Conservation (phyloP, 2,888 invertebrate genomes). For the Caenorhabditis sp. region DNA sequence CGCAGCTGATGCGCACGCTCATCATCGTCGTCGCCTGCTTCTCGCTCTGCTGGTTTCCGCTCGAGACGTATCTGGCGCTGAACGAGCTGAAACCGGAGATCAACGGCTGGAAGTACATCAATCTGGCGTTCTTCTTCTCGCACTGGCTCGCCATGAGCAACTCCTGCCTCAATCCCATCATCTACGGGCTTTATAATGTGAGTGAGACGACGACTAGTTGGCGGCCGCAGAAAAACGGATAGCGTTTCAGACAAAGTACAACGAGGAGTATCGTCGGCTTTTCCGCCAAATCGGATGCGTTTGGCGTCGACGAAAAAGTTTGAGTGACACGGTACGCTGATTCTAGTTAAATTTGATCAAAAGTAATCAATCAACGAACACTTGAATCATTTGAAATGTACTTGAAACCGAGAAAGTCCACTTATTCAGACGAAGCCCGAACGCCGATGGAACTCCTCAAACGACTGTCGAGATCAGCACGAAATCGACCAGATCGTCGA, state of each 20-base stretch:
- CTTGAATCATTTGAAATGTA: not conserved
- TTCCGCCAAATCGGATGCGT: conserved; percentile 31
- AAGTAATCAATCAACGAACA: too few relatives aligned
- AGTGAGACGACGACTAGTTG: conserved; percentile 80
- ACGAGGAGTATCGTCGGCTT: conserved; percentile 47
- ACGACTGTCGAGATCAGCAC: conserved; percentile 40
- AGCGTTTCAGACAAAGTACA: conserved; percentile 50
- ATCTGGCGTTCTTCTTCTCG: conserved; percentile 89
- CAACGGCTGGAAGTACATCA: conserved; percentile 85
- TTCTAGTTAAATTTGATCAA: too few relatives aligned
- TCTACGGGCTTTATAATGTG: conserved; percentile 91
- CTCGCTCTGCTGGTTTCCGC: conserved; percentile 81
- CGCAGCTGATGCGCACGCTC: conserved; percentile 77
- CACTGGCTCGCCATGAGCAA: conserved; percentile 88
- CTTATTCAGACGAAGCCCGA: conserved; percentile 37
- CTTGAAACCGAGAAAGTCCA: not conserved
- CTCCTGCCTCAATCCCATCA: conserved; percentile 91
- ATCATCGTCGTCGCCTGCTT: conserved; percentile 81
- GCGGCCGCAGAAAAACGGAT: not conserved
- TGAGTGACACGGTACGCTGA: conserved; percentile 24
- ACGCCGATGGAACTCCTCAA: conserved; percentile 50
- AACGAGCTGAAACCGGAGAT: conserved; percentile 70
- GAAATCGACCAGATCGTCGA: conserved; percentile 48
- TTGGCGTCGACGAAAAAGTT: conserved; percentile 11
- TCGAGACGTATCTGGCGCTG: conserved; percentile 80